A percentile compares a stretch with the other conserved stretches of the same genome.
These are phyloP conservation scores for Apeltes quadracus DNA, from an alignment of 2,113 vertebrate species.

Conservation along the genomic window DNA sequence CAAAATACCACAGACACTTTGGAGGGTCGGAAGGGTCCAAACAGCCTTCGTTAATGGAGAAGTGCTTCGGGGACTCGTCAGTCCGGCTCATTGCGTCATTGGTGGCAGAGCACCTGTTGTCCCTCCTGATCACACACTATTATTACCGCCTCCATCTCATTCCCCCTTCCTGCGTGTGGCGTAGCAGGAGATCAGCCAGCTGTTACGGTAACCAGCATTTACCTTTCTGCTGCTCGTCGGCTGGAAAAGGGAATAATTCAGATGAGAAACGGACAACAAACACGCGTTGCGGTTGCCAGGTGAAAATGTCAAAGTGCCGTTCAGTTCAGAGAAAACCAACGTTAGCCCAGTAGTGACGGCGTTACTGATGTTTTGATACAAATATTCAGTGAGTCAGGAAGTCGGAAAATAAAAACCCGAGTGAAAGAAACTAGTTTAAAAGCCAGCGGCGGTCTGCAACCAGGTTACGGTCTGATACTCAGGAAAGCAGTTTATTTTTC, in stretches of 20 bases:
- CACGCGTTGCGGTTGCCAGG: slow-evolving; percentile 6
- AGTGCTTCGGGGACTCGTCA: neutral
- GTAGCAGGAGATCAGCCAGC: slow-evolving; percentile 28
- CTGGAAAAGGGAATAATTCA: slow-evolving; percentile 3
- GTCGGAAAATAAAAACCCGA: neutral
- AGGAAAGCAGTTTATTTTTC: neutral
- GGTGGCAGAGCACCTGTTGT: slow-evolving; percentile 11
- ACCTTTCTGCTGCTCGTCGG: slow-evolving; percentile 17
- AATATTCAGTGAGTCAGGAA: neutral
- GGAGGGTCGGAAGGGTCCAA: slow-evolving; percentile 14
- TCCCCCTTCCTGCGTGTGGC: slow-evolving; percentile 48
- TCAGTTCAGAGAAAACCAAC: neutral
- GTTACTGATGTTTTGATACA: neutral
- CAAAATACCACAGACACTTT: slow-evolving; percentile 8
- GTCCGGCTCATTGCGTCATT: slow-evolving; percentile 14
- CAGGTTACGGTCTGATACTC: neutral
- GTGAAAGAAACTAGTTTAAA: neutral
- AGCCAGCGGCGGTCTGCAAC: neutral
- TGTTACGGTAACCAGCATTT: slow-evolving; percentile 51
- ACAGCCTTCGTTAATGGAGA: slow-evolving; percentile 36
- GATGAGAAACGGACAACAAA: neutral
- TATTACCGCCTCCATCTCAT: slow-evolving; percentile 45
- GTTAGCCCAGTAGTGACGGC: neutral
- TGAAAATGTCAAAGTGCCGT: no score
- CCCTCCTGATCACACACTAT: slow-evolving; percentile 35